phyloP scores from a whole-genome alignment of 1,140 invertebrate genomes.

The Trypoxylus dichotomus region DNA sequence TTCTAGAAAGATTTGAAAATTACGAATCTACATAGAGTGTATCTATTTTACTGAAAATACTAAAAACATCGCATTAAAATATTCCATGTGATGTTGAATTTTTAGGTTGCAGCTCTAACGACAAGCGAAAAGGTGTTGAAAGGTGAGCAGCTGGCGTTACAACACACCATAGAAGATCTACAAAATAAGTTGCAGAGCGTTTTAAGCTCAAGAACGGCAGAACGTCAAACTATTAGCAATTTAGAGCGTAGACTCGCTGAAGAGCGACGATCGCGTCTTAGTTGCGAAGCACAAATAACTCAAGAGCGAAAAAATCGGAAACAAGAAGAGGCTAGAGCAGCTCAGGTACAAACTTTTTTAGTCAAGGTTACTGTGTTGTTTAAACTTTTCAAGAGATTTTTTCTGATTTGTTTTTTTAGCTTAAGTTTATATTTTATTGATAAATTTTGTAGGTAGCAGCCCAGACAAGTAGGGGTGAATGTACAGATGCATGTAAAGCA shows the following conservation, averaged over 20 bases:
- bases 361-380: too few relatives aligned
- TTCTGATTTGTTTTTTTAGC: too few relatives aligned
- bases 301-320: conserved; percentile 74
- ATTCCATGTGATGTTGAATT: too few relatives aligned
- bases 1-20: too few relatives aligned
- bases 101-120: conserved; percentile 53
- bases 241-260: conserved; percentile 83
- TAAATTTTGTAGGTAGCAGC: conserved; percentile 47
- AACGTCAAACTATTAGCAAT: conserved; percentile 74
- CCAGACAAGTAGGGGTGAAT: conserved; percentile 62
- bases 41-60: too few relatives aligned
- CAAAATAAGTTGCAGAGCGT: conserved; percentile 64
- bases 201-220: conserved; percentile 70
- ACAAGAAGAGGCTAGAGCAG: conserved; percentile 67
- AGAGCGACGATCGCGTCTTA: conserved; percentile 74
- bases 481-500: conserved; percentile 74
- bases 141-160: conserved; percentile 73
- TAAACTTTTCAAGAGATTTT: too few relatives aligned
- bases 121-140: conserved; percentile 73
- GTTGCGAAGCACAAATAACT: conserved; percentile 75
- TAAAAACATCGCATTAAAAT: too few relatives aligned
- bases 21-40: too few relatives aligned
- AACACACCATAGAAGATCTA: conserved; percentile 80
- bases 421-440: too few relatives aligned
- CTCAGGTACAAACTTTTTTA: too few relatives aligned